phyloP scores from a whole-genome alignment of 2,888 invertebrate species.

The Adelognathus sp. region DNA sequence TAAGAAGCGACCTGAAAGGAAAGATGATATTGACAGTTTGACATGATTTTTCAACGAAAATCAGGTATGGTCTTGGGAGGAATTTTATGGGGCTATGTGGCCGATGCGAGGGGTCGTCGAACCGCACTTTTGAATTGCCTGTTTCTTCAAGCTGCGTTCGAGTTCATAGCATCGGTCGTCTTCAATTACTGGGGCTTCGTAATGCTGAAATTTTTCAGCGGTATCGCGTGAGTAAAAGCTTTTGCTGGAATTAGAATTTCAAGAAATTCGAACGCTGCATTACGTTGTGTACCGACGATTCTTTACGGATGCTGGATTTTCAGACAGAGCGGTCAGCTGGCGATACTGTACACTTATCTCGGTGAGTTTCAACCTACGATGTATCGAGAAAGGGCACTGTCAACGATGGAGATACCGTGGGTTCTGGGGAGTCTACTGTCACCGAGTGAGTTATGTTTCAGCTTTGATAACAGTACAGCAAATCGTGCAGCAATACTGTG shows the following conservation, averaged over 20 bases:
- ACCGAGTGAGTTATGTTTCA: constrained; percentile 83
- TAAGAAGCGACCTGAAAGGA: background rate
- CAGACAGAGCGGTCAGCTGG: constrained; percentile 90
- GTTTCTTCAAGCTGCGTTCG: constrained; percentile 84
- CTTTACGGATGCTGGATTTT: constrained; percentile 59
- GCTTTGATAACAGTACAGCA: background rate
- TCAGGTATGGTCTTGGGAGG: constrained; percentile 87
- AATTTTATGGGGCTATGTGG: constrained; percentile 87
- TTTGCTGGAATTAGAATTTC: background rate
- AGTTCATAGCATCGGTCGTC: constrained; percentile 84
- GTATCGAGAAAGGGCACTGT: constrained; percentile 89
- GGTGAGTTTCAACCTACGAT: constrained; percentile 91
- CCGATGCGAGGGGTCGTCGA: constrained; percentile 86
- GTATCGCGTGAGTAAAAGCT: constrained; percentile 82
- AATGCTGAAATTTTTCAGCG: constrained; percentile 85
- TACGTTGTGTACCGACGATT: constrained; percentile 58
- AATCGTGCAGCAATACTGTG: too few relatives aligned
- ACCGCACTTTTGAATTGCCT: constrained; percentile 85
- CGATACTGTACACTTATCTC: constrained; percentile 90
- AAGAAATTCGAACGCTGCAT: too few relatives aligned
- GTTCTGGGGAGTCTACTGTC: constrained; percentile 88
- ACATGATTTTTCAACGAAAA: constrained; percentile 7
- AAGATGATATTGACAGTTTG: background rate
- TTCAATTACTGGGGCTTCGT: constrained; percentile 83
- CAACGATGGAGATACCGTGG: constrained; percentile 93